phyloP scores from a whole-genome alignment of 2,888 invertebrate species.

The Cylloceria caligata region DNA sequence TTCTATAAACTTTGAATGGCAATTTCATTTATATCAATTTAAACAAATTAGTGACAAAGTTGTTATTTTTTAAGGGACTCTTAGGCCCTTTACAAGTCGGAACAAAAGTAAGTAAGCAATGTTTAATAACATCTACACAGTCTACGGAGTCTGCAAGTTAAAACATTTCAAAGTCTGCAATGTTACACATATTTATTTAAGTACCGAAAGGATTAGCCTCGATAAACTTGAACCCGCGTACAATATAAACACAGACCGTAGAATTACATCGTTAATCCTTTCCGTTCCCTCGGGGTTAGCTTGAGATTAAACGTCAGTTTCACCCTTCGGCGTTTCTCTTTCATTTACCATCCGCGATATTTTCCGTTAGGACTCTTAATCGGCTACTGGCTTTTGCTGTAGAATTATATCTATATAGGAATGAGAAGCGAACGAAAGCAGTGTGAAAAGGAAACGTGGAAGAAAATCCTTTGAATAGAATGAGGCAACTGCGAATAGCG shows the following conservation, averaged over 20 bases:
- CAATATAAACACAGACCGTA: conserved; percentile 38
- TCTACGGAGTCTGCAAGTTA: background rate
- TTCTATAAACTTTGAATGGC: background rate
- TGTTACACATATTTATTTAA: conserved; percentile 18
- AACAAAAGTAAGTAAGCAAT: too few relatives aligned
- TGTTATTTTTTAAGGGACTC: background rate
- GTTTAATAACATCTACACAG: background rate
- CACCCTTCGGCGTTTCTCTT: conserved; percentile 34
- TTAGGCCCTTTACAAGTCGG: too few relatives aligned
- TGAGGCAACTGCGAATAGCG: conserved; percentile 58
- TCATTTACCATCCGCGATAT: conserved; percentile 59
- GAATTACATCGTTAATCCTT: conserved; percentile 59
- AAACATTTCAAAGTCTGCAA: background rate
- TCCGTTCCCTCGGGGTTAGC: conserved; percentile 34
- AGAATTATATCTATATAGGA: conserved; percentile 18
- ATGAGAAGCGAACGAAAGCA: conserved; percentile 65
- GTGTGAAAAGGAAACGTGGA: conserved; percentile 68
- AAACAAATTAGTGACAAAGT: background rate
- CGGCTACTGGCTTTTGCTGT: conserved; percentile 37
- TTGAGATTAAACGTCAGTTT: conserved; percentile 55
- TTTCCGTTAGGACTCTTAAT: conserved; percentile 58
- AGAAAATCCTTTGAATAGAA: conserved; percentile 67
- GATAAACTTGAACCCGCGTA: conserved; percentile 35
- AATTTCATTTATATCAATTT: background rate
- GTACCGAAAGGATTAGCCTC: conserved; percentile 21